A percentile compares a stretch with the other conserved stretches of the same genome.
phyloP scores from a whole-genome alignment of 2,888 invertebrate species.

The Chaitophorus viminalis region DNA sequence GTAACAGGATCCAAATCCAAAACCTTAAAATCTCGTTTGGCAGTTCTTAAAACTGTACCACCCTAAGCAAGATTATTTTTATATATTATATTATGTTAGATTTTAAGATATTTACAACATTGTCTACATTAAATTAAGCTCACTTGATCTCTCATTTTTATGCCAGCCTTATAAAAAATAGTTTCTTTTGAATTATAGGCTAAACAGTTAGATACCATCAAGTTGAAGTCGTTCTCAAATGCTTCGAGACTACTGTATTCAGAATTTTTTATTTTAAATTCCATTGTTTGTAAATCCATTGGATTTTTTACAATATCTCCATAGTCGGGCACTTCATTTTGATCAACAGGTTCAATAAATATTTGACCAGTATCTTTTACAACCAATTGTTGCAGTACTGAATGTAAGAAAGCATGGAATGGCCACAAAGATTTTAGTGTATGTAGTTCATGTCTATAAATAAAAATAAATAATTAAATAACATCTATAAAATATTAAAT shows the following conservation, averaged over 20 bases:
- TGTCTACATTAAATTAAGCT: slow-evolving; percentile 25
- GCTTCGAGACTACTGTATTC: slow-evolving; percentile 79
- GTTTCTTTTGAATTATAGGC: slow-evolving; percentile 96
- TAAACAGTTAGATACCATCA: slow-evolving; percentile 96
- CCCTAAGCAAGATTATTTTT: slow-evolving; percentile 71
- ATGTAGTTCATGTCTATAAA: slow-evolving; percentile 62
- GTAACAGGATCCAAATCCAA: slow-evolving; percentile 69
- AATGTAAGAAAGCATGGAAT: slow-evolving; percentile 80
- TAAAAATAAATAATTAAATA: no score
- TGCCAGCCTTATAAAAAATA: slow-evolving; percentile 89
- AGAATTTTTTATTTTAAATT: slow-evolving; percentile 76
- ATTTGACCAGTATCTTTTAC: slow-evolving; percentile 86
- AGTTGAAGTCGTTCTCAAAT: slow-evolving; percentile 88
- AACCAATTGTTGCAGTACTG: slow-evolving; percentile 80
- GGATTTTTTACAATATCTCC: slow-evolving; percentile 78
- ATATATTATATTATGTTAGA: neutral
- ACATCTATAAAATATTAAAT: no score
- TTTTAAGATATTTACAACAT: neutral
- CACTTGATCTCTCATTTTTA: slow-evolving; percentile 88
- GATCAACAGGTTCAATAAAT: slow-evolving; percentile 92
- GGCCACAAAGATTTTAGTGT: slow-evolving; percentile 76
- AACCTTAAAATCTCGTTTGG: slow-evolving; percentile 77
- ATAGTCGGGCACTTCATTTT: slow-evolving; percentile 74
- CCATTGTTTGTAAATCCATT: slow-evolving; percentile 92
- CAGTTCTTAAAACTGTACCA: slow-evolving; percentile 79